phyloP scores from a whole-genome alignment of 92 coral and sea anemone genomes.

The Parazoanthus atlanticus region DNA sequence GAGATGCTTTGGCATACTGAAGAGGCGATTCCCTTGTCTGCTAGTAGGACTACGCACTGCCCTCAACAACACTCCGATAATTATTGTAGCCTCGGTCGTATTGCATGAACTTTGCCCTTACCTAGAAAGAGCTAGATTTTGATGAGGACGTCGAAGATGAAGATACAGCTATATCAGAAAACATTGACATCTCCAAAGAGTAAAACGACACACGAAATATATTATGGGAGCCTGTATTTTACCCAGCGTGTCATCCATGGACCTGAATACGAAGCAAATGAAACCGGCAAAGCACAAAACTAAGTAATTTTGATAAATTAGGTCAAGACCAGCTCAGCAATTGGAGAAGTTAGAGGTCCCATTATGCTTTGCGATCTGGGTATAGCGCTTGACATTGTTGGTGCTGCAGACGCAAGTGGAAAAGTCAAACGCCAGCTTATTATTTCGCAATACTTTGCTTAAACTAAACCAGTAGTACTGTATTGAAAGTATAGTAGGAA shows the following conservation, averaged over 20 bases:
- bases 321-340: no score
- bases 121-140: slow-evolving; percentile 44
- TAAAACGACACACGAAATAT: no score
- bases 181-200: no score
- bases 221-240: no score
- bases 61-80: slow-evolving; percentile 47
- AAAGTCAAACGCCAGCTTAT: slow-evolving; percentile 45
- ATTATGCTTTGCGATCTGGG: no score
- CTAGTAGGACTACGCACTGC: slow-evolving; percentile 50
- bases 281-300: no score
- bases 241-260: no score
- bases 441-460: slow-evolving; percentile 38
- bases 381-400: slow-evolving; percentile 50
- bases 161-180: no score
- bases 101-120: slow-evolving; percentile 44
- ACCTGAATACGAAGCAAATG: no score
- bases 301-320: no score
- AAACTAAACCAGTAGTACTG: neutral
- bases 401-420: slow-evolving; percentile 57
- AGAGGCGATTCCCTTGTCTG: slow-evolving; percentile 43
- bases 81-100: slow-evolving; percentile 39
- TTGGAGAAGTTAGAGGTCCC: no score
- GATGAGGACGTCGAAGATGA: slow-evolving; percentile 56
- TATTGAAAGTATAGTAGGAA: slow-evolving; percentile 25
- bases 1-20: slow-evolving; percentile 39